Percentiles rank a stretch among this genome's conserved stretches.
These are phyloP conservation scores for Darwinula stevensoni DNA, from an alignment of 2,888 invertebrate genomes.

Conservation along the genomic window DNA sequence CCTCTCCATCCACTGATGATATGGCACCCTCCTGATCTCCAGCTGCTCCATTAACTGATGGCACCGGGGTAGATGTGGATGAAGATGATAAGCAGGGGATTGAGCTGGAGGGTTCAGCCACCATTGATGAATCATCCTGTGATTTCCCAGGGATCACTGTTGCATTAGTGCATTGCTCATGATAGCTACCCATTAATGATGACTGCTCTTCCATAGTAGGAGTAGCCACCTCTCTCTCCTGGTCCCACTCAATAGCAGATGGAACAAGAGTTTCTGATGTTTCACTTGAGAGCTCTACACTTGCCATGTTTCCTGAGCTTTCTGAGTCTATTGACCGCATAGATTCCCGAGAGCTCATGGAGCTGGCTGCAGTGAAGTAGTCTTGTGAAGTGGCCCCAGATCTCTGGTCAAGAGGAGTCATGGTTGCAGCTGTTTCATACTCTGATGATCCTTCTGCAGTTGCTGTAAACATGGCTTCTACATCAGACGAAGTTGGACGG, in stretches of 20 bases:
- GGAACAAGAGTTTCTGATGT: conserved; percentile 74
- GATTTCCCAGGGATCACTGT: too few species aligned
- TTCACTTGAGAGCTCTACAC: conserved; percentile 58
- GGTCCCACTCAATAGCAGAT: conserved; percentile 42
- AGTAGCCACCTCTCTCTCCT: conserved; percentile 32
- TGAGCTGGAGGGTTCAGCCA: neutral
- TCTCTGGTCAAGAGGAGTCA: neutral
- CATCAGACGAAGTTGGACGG: conserved; percentile 55
- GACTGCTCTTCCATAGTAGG: conserved; percentile 18
- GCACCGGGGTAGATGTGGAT: neutral
- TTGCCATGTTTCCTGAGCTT: conserved; percentile 59
- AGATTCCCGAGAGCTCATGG: conserved; percentile 61
- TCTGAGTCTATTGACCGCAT: conserved; percentile 69
- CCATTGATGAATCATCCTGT: neutral
- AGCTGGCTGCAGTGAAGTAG: conserved; percentile 55
- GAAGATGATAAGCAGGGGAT: neutral
- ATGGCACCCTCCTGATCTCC: neutral
- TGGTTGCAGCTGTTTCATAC: conserved; percentile 52
- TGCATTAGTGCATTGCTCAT: too few species aligned
- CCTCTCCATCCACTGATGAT: too few species aligned
- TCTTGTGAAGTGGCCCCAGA: conserved; percentile 47
- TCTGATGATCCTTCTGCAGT: conserved; percentile 28
- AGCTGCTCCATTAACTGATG: too few species aligned
- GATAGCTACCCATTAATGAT: neutral
- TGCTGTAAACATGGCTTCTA: conserved; percentile 33